A percentile compares a stretch with the other conserved stretches of the same genome.
Evolutionary conservation across 1,140 invertebrate species (phyloP).

Genomic region (Trissolcus basalis): DNA sequence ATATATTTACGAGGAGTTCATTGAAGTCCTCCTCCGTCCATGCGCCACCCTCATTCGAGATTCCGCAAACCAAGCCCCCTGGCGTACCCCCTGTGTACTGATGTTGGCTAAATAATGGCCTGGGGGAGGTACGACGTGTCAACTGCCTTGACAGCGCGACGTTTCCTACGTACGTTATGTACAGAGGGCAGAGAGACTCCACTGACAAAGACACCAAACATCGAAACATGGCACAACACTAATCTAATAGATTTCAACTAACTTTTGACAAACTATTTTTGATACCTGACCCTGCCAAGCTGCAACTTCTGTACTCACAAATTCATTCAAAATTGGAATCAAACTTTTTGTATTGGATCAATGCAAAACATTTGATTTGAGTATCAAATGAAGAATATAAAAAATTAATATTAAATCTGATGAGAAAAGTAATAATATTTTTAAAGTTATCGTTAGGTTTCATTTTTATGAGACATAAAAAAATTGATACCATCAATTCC

Average conservation of each 20-base stretch:
- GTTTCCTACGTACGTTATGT: conserved; percentile 61
- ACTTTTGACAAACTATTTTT: no score
- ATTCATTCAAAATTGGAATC: no score
- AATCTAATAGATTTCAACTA: conserved; percentile 61
- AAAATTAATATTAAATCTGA: no score
- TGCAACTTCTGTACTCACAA: no score
- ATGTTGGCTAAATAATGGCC: conserved; percentile 76
- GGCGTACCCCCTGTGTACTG: conserved; percentile 57
- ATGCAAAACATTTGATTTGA: background rate
- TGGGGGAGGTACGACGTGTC: conserved; percentile 70
- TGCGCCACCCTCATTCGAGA: conserved; percentile 54
- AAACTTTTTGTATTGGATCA: background rate
- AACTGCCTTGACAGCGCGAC: conserved; percentile 72
- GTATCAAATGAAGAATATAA: no score
- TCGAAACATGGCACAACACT: conserved; percentile 41
- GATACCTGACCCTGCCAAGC: no score
- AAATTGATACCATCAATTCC: no score
- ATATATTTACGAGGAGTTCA: conserved; percentile 71
- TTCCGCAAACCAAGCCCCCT: conserved; percentile 59
- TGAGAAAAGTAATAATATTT: no score
- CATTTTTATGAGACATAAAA: background rate
- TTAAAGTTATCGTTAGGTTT: background rate
- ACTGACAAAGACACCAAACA: conserved; percentile 58
- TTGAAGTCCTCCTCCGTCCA: conserved; percentile 45
- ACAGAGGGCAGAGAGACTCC: conserved; percentile 59